Percentiles rank a stretch among this genome's conserved stretches.
phyloP scores from a whole-genome alignment of 2,113 vertebrate genomes.

The Myiagra hebetior region DNA sequence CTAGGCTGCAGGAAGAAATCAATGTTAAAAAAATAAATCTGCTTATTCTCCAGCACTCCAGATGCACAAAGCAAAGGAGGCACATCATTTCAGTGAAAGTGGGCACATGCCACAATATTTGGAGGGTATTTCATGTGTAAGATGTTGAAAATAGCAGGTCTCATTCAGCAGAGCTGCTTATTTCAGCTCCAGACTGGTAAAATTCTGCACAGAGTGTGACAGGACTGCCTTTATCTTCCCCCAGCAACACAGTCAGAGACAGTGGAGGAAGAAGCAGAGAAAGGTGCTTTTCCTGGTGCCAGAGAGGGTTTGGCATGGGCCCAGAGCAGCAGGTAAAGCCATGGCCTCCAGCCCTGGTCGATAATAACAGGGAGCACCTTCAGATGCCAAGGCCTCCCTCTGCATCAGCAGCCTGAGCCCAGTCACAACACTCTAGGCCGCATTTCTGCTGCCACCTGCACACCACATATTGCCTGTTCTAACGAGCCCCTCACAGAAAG shows the following conservation, averaged over 20 bases:
- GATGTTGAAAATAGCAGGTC: neutral
- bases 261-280: neutral
- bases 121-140: neutral
- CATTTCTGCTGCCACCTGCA: neutral
- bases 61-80: neutral
- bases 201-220: neutral
- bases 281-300: neutral
- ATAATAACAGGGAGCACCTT: neutral
- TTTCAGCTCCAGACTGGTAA: neutral
- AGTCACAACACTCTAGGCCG: neutral
- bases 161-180: neutral
- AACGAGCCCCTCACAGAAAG: neutral
- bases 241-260: neutral
- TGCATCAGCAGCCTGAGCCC: neutral
- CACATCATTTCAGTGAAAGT: neutral
- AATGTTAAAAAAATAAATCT: neutral
- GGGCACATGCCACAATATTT: neutral
- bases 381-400: neutral
- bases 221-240: neutral
- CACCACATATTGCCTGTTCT: neutral
- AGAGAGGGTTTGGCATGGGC: neutral
- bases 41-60: neutral
- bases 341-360: neutral
- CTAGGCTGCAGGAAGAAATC: neutral
- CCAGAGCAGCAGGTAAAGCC: neutral